Percentiles rank a stretch among this genome's conserved stretches.
Conservation (phyloP, 2,113 vertebrate species). For the Galemys pyrenaicus region DNA sequence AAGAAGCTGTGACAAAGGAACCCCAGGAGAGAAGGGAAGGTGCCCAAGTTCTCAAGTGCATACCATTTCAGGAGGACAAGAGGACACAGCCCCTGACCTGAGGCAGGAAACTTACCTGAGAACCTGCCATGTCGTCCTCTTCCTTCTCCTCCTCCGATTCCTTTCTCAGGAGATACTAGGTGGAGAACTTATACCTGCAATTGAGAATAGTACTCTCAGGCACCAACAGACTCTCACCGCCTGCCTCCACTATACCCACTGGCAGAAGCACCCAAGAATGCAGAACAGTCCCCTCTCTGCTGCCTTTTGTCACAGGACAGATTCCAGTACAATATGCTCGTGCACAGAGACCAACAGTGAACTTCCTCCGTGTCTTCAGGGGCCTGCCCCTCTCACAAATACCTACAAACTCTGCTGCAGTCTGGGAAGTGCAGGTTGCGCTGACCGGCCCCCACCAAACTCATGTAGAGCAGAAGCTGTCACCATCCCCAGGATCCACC, state of each 20-base stretch:
- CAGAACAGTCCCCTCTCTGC: no score
- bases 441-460: neutral
- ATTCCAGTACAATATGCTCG: no score
- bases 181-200: no score
- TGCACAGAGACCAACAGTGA: neutral
- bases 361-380: neutral
- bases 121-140: neutral
- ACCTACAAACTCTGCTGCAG: neutral
- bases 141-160: no score
- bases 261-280: no score
- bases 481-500: neutral
- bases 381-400: neutral
- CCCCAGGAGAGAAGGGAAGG: no score
- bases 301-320: neutral
- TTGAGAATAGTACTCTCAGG: no score
- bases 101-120: neutral
- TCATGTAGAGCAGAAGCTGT: neutral
- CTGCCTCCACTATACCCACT: no score
- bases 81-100: neutral
- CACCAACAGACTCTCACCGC: no score
- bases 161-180: no score
- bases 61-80: neutral
- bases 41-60: neutral
- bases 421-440: neutral
- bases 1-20: no score